Conservation (phyloP, 2,797 vertebrate genomes). For the Agapornis canus region DNA sequence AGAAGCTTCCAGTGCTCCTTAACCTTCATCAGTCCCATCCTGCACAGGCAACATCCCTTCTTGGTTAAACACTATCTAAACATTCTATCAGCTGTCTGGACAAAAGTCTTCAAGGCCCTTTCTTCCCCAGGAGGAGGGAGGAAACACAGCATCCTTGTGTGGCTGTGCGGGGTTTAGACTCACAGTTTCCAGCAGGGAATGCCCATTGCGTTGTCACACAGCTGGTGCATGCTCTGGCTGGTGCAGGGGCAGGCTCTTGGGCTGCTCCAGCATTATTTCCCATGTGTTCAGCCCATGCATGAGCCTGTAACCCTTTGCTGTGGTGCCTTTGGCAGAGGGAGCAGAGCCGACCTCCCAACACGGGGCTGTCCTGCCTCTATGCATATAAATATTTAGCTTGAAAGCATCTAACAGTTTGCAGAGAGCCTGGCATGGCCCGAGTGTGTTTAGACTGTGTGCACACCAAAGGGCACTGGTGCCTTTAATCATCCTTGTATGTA, state of each 20-base stretch:
- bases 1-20: not conserved
- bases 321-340: not conserved
- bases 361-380: rapidly evolving
- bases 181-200: not conserved
- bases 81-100: not conserved
- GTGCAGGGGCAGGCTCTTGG: not conserved
- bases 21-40: rapidly evolving
- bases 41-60: not conserved
- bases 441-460: not conserved
- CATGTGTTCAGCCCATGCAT: not conserved
- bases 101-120: not conserved
- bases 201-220: rapidly evolving
- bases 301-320: not conserved
- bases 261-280: not conserved
- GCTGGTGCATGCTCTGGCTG: rapidly evolving
- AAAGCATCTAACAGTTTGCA: constrained; percentile 54
- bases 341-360: not conserved
- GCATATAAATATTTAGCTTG: constrained; percentile 36
- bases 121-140: not conserved
- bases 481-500: not conserved
- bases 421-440: not conserved
- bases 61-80: not conserved
- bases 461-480: not conserved
- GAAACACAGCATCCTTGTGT: not conserved
- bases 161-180: not conserved